Evolutionary conservation across 2,797 vertebrate species (phyloP).

Genomic region (Lophotriccus pileatus): DNA sequence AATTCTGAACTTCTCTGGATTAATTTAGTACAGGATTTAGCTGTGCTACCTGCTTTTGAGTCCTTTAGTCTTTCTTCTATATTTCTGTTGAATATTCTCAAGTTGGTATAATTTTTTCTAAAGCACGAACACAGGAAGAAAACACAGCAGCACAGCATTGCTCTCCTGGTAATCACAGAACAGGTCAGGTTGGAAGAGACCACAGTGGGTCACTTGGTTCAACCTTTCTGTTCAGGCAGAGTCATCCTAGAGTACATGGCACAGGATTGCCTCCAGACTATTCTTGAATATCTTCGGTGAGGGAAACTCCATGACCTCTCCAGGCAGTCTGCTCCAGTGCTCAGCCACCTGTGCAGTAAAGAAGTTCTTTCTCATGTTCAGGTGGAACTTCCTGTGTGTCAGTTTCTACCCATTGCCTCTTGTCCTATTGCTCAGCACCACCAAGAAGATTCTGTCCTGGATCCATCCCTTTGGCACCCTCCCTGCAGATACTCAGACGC

Average conservation of each 20-base stretch:
- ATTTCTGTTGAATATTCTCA: neutral
- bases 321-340: neutral
- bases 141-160: neutral
- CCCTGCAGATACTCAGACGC: neutral
- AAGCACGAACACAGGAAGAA: neutral
- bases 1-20: neutral
- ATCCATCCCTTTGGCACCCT: neutral
- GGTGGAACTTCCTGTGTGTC: neutral
- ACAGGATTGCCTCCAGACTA: neutral
- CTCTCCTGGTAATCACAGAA: neutral
- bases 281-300: neutral
- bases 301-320: neutral
- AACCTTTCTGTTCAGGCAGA: neutral
- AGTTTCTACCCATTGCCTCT: neutral
- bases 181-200: neutral
- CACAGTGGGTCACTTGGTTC: neutral
- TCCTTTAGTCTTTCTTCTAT: neutral
- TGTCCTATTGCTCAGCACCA: neutral
- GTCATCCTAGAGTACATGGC: neutral
- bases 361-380: neutral
- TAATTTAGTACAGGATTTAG: neutral
- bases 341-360: neutral
- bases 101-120: neutral
- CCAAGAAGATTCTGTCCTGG: neutral
- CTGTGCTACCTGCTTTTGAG: neutral